Base-by-base conservation (phyloP, 1,140 invertebrate species). In the Aphis craccivora region DNA sequence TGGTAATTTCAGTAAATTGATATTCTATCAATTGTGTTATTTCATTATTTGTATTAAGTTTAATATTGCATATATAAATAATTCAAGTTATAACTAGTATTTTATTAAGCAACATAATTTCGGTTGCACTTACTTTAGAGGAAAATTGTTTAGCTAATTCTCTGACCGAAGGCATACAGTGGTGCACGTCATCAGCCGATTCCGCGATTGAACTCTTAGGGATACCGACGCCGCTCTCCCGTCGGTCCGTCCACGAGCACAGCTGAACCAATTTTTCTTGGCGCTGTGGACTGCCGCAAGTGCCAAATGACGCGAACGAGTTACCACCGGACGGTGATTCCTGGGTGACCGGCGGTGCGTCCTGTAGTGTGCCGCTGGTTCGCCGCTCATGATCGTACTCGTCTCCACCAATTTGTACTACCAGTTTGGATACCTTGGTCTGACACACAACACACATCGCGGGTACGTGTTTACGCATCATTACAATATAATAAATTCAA, bases 111-210 rank as follows among this genome's bases (percentile, higher is more conserved):
- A 25, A 55, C 9, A 25, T 9, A 25, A 55, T 9, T n/a, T n/a
- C 5, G 22, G n/a, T 87, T 35, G 8, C 18, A 94, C 94, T 48
- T 23, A 83, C 67, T 37, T 55, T n/a, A 1, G 88, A 94, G 11
- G 94, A 94, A 93, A 94, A 95, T 35, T 94, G 94, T 94, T 94
- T 94, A 20, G 94, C 94, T 48, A 95, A 89, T 90, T 95, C 94
- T 83, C 94, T 95, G n/a, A 95, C 94, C 55, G 94, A 94, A 22
- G 94, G 94, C 93, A 94, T 88, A 9, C 22, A 40, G 35, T 93
- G 76, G 83, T 81, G 84, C 20, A 60, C 87, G 43, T 93, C 25
- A 25, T 89, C 55, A 2, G 55, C 55, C 40, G 37, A 30, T 60
- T 87, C n/a, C n/a, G 30, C 43, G 30, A 8, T 35, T 4, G 60